Percentiles rank a stretch among this genome's conserved stretches.
Conservation (phyloP, 2,888 invertebrate genomes). For the Apamea epomidion region DNA sequence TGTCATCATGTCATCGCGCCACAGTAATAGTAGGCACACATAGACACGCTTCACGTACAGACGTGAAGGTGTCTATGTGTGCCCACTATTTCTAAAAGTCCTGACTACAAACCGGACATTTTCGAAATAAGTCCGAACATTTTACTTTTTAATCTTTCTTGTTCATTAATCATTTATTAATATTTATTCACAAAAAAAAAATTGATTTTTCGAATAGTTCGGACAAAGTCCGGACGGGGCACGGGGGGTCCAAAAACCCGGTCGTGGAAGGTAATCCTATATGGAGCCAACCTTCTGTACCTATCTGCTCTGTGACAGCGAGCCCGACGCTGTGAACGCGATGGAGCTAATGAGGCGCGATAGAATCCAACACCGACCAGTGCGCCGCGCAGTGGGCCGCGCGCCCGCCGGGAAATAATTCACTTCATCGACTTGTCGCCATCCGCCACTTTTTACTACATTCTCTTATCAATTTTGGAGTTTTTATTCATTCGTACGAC, state of each 20-base stretch:
- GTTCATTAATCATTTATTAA: background rate
- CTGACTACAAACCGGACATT: background rate
- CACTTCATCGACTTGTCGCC: slow-evolving; percentile 65
- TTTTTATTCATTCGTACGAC: slow-evolving; percentile 26
- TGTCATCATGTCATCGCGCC: no score
- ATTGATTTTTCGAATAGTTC: background rate
- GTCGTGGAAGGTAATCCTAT: background rate
- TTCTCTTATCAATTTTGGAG: slow-evolving; percentile 23
- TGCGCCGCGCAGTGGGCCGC: slow-evolving; percentile 28
- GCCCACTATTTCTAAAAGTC: background rate
- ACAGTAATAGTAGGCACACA: no score
- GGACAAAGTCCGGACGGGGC: background rate
- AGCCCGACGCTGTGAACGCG: slow-evolving; percentile 21
- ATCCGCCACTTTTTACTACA: slow-evolving; percentile 31
- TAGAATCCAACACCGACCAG: slow-evolving; percentile 65
- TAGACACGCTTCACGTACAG: no score
- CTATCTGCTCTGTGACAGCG: background rate
- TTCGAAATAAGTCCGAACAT: background rate
- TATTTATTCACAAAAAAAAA: background rate
- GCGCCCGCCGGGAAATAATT: slow-evolving; percentile 68
- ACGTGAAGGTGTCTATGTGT: background rate
- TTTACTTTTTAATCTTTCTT: background rate
- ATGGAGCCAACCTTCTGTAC: background rate
- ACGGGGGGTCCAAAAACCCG: background rate
- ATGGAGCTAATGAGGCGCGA: slow-evolving; percentile 67